phyloP scores from a whole-genome alignment of 92 coral and sea anemone genomes.

The Siderastrea radians region DNA sequence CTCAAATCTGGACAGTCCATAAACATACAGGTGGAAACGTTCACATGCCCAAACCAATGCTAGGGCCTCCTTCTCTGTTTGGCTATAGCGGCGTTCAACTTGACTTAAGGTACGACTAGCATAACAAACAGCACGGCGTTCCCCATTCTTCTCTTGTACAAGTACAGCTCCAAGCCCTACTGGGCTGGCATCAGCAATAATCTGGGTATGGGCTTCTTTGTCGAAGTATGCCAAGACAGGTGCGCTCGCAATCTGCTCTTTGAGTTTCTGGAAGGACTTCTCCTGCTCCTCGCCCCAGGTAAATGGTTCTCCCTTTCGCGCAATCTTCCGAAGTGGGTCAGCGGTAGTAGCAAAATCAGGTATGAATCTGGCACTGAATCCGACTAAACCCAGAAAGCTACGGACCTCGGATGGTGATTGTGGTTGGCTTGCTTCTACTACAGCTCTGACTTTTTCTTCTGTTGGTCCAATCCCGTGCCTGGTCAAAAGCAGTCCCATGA shows the following conservation, averaged over 20 bases:
- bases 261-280: neutral
- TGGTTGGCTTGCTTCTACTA: slow-evolving; percentile 37
- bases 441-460: slow-evolving; percentile 41
- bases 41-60: slow-evolving; percentile 38
- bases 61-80: slow-evolving; percentile 45
- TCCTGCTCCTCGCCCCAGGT: neutral
- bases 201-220: neutral
- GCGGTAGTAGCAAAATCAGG: slow-evolving; percentile 48
- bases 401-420: slow-evolving; percentile 49
- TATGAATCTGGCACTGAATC: slow-evolving; percentile 23
- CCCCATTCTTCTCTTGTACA: neutral
- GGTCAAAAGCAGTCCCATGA: slow-evolving; percentile 53
- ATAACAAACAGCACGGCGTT: slow-evolving; percentile 11
- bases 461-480: slow-evolving; percentile 54
- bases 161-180: slow-evolving; percentile 18
- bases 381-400: slow-evolving; percentile 16
- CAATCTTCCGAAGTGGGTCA: slow-evolving; percentile 30
- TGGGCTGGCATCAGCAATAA: neutral
- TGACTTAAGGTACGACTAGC: slow-evolving; percentile 21
- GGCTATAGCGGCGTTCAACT: slow-evolving; percentile 25
- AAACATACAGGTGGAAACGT: neutral
- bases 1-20: no score
- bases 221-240: neutral
- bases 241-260: neutral
- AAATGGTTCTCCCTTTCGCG: no score